Evolutionary conservation across 1,140 invertebrate species (phyloP), one percentile per base, ranked within the genome.

Genomic region (Drosophila ficusphila): DNA sequence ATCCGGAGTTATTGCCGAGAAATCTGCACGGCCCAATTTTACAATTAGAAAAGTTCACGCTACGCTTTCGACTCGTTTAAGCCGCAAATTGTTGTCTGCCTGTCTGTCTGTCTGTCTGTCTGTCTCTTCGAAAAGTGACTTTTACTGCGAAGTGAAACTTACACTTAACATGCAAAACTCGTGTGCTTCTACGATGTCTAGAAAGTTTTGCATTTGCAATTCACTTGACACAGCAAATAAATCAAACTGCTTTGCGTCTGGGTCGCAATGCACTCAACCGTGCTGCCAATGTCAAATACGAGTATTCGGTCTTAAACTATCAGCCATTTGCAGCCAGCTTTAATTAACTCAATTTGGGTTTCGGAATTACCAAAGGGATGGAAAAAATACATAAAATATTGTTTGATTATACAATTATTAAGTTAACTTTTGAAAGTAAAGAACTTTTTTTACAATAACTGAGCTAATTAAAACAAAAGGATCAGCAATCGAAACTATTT

Each of bases 1-100:
- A 58, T 18, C 34, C 47, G 16, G 36, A 41, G 21, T 12, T 25
- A 11, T 23, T 8, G 54, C 36, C 25, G 31, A 21, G 6, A 19
- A 27, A 56, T 62, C 4, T 16, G 23, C 34, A n/a, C 61, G 46
- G 47, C 46, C 69, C 70, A 75, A 75, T 75, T 75, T 74, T 39
- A 75, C 70, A 75, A 75, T 75, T 75, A 75, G 60, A 67, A 65
- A 74, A 74, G 60, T 75, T 65, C 69, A 48, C 51, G 69, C 47
- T 41, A 47, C 58, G 44, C 46, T 36, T 67, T 57, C 48, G 49
- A 53, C 57, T 73, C 68, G 33, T 42, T 19, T 18, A 54, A 71
- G 70, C 68, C 68, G 33, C 70, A 72, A 73, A 60, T 58, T 56
- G 52, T 34, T 41, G 33, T 16, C 18, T 29, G 25, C 34, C 21